Conservation (phyloP, 2,888 invertebrate species). For the Hydraecia micacea region DNA sequence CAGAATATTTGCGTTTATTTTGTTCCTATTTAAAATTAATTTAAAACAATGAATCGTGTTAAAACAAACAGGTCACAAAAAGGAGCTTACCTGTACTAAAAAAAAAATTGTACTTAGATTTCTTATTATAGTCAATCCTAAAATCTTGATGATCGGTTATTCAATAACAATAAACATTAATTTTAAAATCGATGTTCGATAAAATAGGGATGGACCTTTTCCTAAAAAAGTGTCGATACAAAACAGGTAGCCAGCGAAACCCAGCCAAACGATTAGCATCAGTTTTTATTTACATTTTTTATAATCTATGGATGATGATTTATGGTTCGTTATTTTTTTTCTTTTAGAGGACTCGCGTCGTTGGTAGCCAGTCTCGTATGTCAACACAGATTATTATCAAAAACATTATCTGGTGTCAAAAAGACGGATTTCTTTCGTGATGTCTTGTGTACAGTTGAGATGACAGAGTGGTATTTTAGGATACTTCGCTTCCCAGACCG, state of each 20-base stretch:
- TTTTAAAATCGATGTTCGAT: slow-evolving; percentile 16
- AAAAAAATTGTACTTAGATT: no score
- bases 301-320: slow-evolving; percentile 74
- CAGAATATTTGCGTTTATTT: background rate
- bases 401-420: slow-evolving; percentile 60
- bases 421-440: slow-evolving; percentile 57
- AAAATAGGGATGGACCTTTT: slow-evolving; percentile 23
- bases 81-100: background rate
- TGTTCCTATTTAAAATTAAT: background rate
- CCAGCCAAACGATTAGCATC: slow-evolving; percentile 81
- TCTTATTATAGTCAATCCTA: background rate
- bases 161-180: slow-evolving; percentile 25
- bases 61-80: background rate
- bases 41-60: background rate
- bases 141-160: slow-evolving; percentile 5
- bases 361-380: slow-evolving; percentile 73
- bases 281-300: slow-evolving; percentile 72
- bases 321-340: slow-evolving; percentile 72
- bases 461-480: slow-evolving; percentile 46
- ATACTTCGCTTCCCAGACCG: background rate
- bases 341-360: slow-evolving; percentile 64
- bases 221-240: slow-evolving; percentile 43
- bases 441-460: slow-evolving; percentile 25
- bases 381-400: slow-evolving; percentile 75
- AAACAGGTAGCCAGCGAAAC: slow-evolving; percentile 83